These are phyloP conservation scores for Prostheceraeus crozeri DNA, from an alignment of 2,888 invertebrate species.

Conservation along the genomic window DNA sequence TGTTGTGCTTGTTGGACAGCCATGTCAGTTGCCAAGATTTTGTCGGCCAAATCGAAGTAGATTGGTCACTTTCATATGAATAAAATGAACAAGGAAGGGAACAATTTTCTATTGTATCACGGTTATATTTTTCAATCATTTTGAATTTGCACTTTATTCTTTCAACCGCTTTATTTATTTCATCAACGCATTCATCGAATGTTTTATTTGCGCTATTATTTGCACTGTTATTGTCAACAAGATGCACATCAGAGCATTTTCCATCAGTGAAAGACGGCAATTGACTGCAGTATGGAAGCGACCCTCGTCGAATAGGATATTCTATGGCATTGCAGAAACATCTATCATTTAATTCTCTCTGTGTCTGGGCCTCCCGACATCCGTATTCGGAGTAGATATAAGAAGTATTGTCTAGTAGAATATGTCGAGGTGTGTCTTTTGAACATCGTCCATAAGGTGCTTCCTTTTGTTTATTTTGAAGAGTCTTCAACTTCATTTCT, in stretches of 20 bases:
- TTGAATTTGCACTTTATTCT: slow-evolving; percentile 13
- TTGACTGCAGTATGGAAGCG: slow-evolving; percentile 30
- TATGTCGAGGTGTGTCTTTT: slow-evolving; percentile 32
- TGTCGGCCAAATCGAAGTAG: slow-evolving; percentile 36
- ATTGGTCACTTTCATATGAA: slow-evolving; percentile 35
- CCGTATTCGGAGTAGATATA: slow-evolving; percentile 34
- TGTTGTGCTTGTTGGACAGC: background rate
- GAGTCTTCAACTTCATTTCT: slow-evolving; percentile 37
- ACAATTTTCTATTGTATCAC: slow-evolving; percentile 30
- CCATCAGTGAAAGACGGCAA: slow-evolving; percentile 28
- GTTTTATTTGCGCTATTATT: no score
- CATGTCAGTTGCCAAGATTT: slow-evolving; percentile 30
- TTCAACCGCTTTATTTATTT: background rate
- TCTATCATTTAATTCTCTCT: slow-evolving; percentile 23
- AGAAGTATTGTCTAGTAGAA: slow-evolving; percentile 5
- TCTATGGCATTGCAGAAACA: slow-evolving; percentile 38
- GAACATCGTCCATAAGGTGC: slow-evolving; percentile 39
- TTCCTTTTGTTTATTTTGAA: slow-evolving; percentile 35
- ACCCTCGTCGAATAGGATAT: slow-evolving; percentile 32
- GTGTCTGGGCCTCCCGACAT: slow-evolving; percentile 27
- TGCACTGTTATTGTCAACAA: background rate
- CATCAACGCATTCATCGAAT: background rate
- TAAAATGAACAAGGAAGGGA: slow-evolving; percentile 37
- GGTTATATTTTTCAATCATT: background rate
- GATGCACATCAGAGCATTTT: slow-evolving; percentile 1